A percentile compares a stretch with the other conserved stretches of the same genome.
Evolutionary conservation across 2,888 invertebrate species (phyloP).

Genomic region (Phytoseiulus persimilis): DNA sequence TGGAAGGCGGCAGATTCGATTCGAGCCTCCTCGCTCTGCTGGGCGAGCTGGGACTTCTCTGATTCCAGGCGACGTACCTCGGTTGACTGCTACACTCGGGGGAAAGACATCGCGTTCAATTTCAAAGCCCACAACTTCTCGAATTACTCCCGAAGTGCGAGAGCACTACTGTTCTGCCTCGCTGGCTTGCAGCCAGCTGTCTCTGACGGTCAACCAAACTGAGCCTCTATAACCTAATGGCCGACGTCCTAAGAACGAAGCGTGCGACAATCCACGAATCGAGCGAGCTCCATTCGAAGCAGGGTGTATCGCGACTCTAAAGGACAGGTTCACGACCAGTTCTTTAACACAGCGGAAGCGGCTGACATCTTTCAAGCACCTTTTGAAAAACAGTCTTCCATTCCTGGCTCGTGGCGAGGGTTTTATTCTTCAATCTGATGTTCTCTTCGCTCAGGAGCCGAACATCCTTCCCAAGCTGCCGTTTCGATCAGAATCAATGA

Average conservation of each 20-base stretch:
- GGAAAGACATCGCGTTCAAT: background rate
- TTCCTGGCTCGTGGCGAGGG: background rate
- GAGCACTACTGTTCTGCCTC: no score
- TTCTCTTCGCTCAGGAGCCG: constrained; percentile 16
- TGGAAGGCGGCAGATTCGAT: background rate
- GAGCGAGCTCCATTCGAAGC: background rate
- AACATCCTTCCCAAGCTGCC: constrained; percentile 28
- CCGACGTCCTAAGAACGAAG: background rate
- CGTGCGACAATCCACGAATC: background rate
- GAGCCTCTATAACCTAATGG: no score
- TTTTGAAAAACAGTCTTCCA: constrained; percentile 28
- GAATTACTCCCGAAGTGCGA: no score
- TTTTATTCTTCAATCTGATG: constrained; percentile 25
- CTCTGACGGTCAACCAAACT: no score
- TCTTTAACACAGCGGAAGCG: background rate
- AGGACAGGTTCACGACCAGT: background rate
- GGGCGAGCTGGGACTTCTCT: background rate
- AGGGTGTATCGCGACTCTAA: background rate
- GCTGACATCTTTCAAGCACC: constrained; percentile 16
- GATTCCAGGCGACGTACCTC: background rate
- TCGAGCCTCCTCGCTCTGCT: constrained; percentile 19
- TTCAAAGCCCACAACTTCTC: no score
- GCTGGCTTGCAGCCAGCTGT: no score
- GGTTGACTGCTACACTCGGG: background rate
- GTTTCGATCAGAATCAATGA: background rate